Evolutionary conservation across 2,888 invertebrate genomes (phyloP).

Genomic region (Gandaritis pyraliata): DNA sequence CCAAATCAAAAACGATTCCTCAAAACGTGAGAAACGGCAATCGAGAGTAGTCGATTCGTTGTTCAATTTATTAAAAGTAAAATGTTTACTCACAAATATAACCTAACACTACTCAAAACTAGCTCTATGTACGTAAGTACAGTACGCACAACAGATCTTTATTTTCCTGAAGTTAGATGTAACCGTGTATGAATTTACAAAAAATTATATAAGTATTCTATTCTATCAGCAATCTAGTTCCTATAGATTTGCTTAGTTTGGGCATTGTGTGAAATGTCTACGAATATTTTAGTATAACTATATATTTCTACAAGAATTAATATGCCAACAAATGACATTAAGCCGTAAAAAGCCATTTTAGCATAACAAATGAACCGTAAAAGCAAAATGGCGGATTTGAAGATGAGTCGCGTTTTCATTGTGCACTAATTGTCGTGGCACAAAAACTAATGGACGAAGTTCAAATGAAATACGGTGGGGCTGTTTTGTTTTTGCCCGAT

Average conservation of each 20-base stretch:
- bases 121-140: no score
- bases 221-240: no score
- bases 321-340: background rate
- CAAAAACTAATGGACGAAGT: constrained; percentile 21
- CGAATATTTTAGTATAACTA: no score
- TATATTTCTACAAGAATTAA: no score
- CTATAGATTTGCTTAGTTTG: no score
- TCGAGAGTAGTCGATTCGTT: background rate
- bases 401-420: constrained; percentile 37
- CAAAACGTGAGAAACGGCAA: background rate
- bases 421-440: constrained; percentile 29
- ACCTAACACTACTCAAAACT: no score
- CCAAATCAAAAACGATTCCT: constrained; percentile 5
- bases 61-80: background rate
- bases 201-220: no score
- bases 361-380: constrained; percentile 17
- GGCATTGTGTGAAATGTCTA: no score
- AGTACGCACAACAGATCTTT: no score
- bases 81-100: no score
- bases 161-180: no score
- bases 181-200: no score
- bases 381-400: constrained; percentile 29
- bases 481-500: background rate
- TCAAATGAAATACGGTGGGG: constrained; percentile 6
- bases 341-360: constrained; percentile 8